Base-by-base conservation (phyloP, 2,888 invertebrate species). In the Muschampia plurimacula region DNA sequence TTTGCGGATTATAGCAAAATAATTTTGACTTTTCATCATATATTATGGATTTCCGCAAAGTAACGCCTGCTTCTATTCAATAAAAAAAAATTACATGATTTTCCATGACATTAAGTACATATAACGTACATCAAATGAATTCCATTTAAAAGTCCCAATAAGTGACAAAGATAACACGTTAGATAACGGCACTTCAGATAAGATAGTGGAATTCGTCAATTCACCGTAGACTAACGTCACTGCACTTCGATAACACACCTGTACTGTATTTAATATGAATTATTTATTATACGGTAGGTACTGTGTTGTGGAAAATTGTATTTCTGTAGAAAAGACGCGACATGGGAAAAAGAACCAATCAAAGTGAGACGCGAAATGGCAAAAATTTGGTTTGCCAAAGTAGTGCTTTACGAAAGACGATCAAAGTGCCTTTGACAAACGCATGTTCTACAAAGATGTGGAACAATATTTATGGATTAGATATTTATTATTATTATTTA, bases 101-200 rank as follows among this genome's bases (percentile, higher is more conserved):
- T 55, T 22, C 10, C 55, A 55, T 12, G 32, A 59, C 15, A 59
- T 59, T 28, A 32, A 13, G 12, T 57, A 57, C 57, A 28, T 52
- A 57, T 28, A 9, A 36, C 13, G 13, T 46, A 46, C 46, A 39
- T 39, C 9, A 7, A 59, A 6, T 13, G 13, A 7, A 59, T 32
- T 32, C 28, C 12, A 36, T 59, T 2, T 59, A 32, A 36, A 59
- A 59, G 13, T 9, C 67, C 13, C 10, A 22, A 67, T 55, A 67
- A 12, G 57, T 64, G 69, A 69, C 69, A 69, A 28, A 55, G 69
- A 64, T 70, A 70, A 69, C n/a, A 64, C 41, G 22, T 4, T 6
- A 63, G 69, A 69, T 69, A 69, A 41, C 41, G 10, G 41, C 49
- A 55, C n/a, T 64, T 64, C 13, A 55, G 69, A 69, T 69, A 64